Base-by-base conservation (phyloP, 2,113 vertebrate species). In the Oncorhynchus masou region DNA sequence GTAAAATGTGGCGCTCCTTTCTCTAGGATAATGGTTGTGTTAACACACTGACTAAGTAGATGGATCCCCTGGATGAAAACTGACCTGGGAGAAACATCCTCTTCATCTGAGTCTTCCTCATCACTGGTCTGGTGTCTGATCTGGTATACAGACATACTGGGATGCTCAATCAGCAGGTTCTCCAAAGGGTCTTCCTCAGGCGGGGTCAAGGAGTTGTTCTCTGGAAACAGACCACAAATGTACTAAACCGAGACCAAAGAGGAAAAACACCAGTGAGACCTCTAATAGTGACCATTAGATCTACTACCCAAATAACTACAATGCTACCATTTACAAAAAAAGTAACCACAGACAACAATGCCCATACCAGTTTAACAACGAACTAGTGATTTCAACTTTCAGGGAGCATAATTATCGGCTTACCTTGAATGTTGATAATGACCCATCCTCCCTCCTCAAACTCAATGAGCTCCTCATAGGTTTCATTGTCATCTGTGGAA, bases 131-230 rank as follows among this genome's bases (percentile, higher is more conserved):
- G 24, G 45, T 49, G 2, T 59, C 77, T 85, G 76, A 87, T 89
- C 82, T 93, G 90, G 79, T 94, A 94, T 9, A 93, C 90, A 0
- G 92, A 93, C 92, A 92, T 92, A 86, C 93, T 93, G 71, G 94
- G 92, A 70, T 93, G 94, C 75, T 93, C 92, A 2, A 92, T 93
- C 82, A 94, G 85, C 74, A 92, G 86, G 85, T 94, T 90, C 88
- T 93, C 92, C 0, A 93, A 84, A 8, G 88, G 86, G 70, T 87
- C 85, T 9, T 19, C 75, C 24, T 87, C 79, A 5, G 84, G 69
- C 11, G 73, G 74, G 0, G 69, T 79, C 20, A 90, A 48, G 8
- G 66, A 60, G 13, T 70, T 54, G 24, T 19, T 79, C 49, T 87
- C 92, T 92, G 84, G 15, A 48, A 60, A 75, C n/a, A 48, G 49